Conservation (phyloP, 2,888 invertebrate species). For the Lepidochitona cinerea region DNA sequence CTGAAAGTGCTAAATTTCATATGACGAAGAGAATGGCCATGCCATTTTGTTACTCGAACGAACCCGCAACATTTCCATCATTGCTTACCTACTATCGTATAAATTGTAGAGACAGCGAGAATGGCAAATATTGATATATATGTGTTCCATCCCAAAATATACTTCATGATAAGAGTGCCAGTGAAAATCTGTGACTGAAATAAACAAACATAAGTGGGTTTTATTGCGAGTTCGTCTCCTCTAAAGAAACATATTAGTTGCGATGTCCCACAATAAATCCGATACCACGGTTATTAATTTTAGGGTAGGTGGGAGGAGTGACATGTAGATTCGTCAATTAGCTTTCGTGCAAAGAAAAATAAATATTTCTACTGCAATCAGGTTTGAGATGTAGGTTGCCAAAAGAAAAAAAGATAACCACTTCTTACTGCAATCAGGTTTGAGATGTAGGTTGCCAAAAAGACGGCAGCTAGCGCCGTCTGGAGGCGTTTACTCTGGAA, state of each 20-base stretch:
- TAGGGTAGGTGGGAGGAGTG: too few relatives aligned
- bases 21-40: too few relatives aligned
- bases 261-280: too few relatives aligned
- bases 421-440: background rate
- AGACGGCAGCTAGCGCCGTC: background rate
- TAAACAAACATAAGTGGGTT: too few relatives aligned
- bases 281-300: too few relatives aligned
- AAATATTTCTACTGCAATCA: background rate
- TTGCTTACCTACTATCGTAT: background rate
- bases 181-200: background rate
- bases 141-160: background rate
- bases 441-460: background rate
- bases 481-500: background rate
- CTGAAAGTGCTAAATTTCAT: too few relatives aligned
- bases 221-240: too few relatives aligned
- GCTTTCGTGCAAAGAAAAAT: too few relatives aligned
- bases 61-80: background rate
- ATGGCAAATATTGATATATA: background rate
- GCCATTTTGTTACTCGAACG: too few relatives aligned
- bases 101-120: background rate
- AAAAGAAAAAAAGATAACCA: too few relatives aligned
- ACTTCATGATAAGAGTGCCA: background rate
- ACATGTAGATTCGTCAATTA: too few relatives aligned
- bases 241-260: too few relatives aligned
- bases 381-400: background rate